These are phyloP conservation scores for Danaus chrysippus DNA, from an alignment of 2,888 invertebrate genomes.

Conservation along the genomic window DNA sequence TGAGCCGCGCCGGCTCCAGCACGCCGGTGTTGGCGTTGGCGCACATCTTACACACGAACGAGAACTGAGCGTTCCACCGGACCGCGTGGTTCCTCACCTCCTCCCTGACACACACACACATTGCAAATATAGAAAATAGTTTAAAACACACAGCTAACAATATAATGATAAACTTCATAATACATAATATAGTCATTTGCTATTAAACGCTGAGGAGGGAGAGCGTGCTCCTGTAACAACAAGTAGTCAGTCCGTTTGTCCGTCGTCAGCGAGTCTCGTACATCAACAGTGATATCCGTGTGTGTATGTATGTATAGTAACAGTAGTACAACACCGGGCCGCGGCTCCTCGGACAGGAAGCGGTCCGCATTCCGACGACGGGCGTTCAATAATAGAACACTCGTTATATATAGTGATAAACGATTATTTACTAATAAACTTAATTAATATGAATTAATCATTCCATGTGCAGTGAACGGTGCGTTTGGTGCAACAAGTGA, in stretches of 20 bases:
- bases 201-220: no score
- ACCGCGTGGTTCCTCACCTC: slow-evolving; percentile 96
- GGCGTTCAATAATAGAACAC: background rate
- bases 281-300: no score
- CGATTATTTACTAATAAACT: background rate
- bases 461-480: no score
- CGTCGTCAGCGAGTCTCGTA: no score
- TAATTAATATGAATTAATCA: background rate
- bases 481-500: no score
- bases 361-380: background rate
- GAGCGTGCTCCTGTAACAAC: no score
- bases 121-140: slow-evolving; percentile 1
- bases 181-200: no score
- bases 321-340: no score
- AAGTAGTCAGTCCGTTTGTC: no score
- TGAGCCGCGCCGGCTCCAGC: slow-evolving; percentile 93
- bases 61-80: slow-evolving; percentile 94
- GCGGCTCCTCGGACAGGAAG: background rate
- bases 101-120: slow-evolving; percentile 80
- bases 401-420: background rate
- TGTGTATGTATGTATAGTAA: no score
- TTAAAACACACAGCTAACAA: slow-evolving; percentile 5
- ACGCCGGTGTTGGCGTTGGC: slow-evolving; percentile 97
- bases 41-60: slow-evolving; percentile 97
- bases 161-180: no score